phyloP scores from a whole-genome alignment of 2,797 vertebrate species.

The Antrozous pallidus region DNA sequence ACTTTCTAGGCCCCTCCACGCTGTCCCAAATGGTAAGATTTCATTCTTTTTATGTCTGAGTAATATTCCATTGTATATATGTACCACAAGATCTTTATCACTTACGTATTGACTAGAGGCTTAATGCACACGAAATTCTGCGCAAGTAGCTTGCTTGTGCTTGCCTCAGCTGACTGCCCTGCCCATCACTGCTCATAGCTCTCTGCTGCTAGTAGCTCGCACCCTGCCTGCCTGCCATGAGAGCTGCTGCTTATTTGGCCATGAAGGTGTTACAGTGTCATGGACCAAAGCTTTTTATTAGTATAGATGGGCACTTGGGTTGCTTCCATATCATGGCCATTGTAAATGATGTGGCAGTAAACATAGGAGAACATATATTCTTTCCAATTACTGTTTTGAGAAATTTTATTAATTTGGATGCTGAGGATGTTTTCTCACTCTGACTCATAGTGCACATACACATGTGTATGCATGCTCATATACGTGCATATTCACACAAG shows the following conservation, averaged over 20 bases:
- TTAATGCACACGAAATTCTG: too few relatives aligned
- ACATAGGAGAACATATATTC: background rate
- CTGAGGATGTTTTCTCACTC: background rate
- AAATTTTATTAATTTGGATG: background rate
- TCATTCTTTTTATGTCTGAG: background rate
- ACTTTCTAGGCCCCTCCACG: background rate
- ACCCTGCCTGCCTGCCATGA: too few relatives aligned
- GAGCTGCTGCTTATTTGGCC: too few relatives aligned
- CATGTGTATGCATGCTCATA: background rate
- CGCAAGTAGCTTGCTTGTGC: accelerated
- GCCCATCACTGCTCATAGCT: too few relatives aligned
- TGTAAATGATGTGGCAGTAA: background rate
- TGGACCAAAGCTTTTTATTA: too few relatives aligned
- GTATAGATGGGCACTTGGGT: background rate
- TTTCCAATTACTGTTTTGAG: background rate
- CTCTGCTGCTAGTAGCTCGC: accelerated
- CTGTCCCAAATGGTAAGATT: background rate
- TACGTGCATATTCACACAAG: background rate
- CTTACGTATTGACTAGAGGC: background rate
- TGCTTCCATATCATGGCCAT: background rate
- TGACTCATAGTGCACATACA: background rate
- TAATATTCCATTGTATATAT: background rate
- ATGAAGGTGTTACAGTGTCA: too few relatives aligned
- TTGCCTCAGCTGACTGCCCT: too few relatives aligned
- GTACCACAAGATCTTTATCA: background rate